Base-by-base conservation (phyloP, 2,113 vertebrate genomes). In the Dasyurus viverrinus region DNA sequence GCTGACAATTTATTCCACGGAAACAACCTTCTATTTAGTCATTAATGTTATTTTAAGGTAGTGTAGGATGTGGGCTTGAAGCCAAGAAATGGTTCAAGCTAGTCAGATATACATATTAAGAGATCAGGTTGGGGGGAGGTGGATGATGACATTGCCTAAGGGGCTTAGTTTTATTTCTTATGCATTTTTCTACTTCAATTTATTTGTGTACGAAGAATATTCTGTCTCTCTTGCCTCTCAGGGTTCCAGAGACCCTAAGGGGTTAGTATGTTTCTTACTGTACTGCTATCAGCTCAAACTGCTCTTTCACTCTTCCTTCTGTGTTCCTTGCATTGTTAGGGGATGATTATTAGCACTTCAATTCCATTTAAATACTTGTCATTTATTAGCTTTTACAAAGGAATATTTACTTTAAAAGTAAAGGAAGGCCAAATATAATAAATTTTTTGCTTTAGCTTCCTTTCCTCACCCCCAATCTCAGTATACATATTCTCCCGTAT, bases 11-110 rank as follows among this genome's bases (percentile, higher is more conserved):
- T 84, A 84, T 84, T 84, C n/a, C 68, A 42, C 42, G n/a, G 68
- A 84, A 84, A 42, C n/a, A 84, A 42, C 68, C n/a, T 84, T 42
- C 42, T 84, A 84, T 42, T 84, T 42, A 84, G 68, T 84, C 68
- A 84, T 84, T 84, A 84, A 84, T 84, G 68, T 84, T 84, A 84
- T 84, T 84, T 84, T 84, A 42, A 84, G 68, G n/a, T 42, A 84
- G n/a, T 84, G n/a, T 84, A 42, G 68, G 19, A 7, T 84, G n/a
- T 84, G 68, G n/a, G n/a, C n/a, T 42, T 84, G n/a, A 84, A 84
- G 68, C 68, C 36, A 42, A 84, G 68, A 84, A 84, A 84, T 19
- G 36, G 60, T 36, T n/a, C 19, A 8, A 16, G n/a, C 19, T 84
- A 16, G 36, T 19, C n/a, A 42, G 16, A 42, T 84, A 22, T 76